Evolutionary conservation across 2,797 vertebrate genomes (phyloP), one percentile per base, ranked within the genome.

Genomic region (Tinamus major): DNA sequence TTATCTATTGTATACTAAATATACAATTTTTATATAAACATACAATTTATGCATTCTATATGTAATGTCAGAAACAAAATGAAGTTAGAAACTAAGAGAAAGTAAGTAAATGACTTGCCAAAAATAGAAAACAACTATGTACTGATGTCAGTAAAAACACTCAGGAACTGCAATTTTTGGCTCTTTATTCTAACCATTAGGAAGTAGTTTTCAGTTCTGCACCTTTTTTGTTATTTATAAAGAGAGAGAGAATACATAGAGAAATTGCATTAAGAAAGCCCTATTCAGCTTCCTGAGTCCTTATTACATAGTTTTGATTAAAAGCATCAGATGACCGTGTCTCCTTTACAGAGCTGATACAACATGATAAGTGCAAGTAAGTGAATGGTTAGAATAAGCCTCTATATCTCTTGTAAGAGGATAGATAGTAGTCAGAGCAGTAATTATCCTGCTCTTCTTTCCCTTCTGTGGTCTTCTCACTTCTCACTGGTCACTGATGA

Each of bases 351-450:
- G 39, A 55, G 23, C 11, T 53, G 26, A 2, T 33, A 18, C 29
- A 83, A 70, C 0, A 0, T 42, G 58, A 31, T 59, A 64, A 85
- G 78, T 18, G 27, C 21, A 65, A 59, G 14, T 41, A 51, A 63
- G 74, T 15, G 6, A 58, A 7, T 11, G 29, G n/a, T 26, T 62
- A 35, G 27, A 29, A 35, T 75, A 59, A 72, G 20, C 39, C 51
- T 20, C 10, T 20, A 33, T 58, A 24, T 14, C 17, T 69, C 69
- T 0, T 1, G 19, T 31, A 20, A 0, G 0, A 29, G 65, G 75
- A 64, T 51, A 68, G 58, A 67, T 6, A 13, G 29, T 21, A 85
- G 33, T 29, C 31, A 75, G 39, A 70, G 7, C 13, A 55, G 35
- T 5, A 48, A 21, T 44, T 91, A 26, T 26, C 29, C 33, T 63